Percentiles rank a stretch among this genome's conserved stretches.
Conservation (phyloP, 2,113 vertebrate species). For the Saccopteryx leptura region DNA sequence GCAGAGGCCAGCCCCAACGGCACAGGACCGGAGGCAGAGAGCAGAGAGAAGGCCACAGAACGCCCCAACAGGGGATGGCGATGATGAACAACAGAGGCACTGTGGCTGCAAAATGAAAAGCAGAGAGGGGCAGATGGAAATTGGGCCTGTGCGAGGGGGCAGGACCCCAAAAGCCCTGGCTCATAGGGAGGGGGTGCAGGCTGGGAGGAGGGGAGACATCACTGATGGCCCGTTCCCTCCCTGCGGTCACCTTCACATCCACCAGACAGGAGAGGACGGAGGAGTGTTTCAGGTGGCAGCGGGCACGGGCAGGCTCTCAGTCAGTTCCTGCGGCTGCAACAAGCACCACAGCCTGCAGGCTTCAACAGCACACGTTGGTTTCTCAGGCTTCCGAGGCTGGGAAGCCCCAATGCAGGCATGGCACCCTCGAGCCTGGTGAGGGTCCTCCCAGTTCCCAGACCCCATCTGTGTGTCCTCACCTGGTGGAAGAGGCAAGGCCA, state of each 20-base stretch:
- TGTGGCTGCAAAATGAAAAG: too few relatives aligned
- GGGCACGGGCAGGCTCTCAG: background rate
- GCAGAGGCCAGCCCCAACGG: rapidly evolving
- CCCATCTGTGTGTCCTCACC: background rate
- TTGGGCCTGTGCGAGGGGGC: rapidly evolving
- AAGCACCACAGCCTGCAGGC: background rate
- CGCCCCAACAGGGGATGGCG: rapidly evolving
- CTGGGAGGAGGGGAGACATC: rapidly evolving
- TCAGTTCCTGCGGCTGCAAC: rapidly evolving
- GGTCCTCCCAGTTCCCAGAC: rapidly evolving
- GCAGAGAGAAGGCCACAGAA: rapidly evolving
- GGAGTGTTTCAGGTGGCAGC: rapidly evolving
- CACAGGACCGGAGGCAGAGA: background rate
- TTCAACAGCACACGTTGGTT: rapidly evolving
- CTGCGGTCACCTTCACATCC: background rate
- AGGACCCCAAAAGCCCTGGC: rapidly evolving
- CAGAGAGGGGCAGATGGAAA: rapidly evolving
- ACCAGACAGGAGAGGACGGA: background rate
- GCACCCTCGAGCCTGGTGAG: too few relatives aligned
- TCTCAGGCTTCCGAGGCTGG: background rate
- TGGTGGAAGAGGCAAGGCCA: rapidly evolving
- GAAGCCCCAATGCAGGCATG: background rate
- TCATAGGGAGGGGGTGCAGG: rapidly evolving
- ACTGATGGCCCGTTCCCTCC: rapidly evolving
- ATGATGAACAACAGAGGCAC: rapidly evolving